These are phyloP conservation scores for Bombus fervidus DNA, from an alignment of 1,140 invertebrate genomes.

Conservation along the genomic window DNA sequence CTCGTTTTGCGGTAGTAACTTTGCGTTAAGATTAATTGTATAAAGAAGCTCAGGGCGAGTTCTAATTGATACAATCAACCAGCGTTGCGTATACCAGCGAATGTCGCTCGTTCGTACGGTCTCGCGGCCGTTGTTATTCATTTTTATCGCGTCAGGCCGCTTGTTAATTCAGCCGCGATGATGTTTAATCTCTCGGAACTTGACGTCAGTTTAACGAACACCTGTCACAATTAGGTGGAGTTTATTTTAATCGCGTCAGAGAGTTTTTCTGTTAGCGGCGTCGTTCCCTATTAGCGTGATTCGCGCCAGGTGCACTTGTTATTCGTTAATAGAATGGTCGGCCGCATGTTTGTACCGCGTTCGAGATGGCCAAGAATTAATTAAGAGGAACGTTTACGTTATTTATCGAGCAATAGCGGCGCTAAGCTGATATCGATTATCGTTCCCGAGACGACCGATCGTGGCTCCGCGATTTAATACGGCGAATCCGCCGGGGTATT, in stretches of 20 bases:
- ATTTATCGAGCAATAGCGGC: constrained; percentile 23
- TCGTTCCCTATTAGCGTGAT: constrained; percentile 37
- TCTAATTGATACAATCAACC: constrained; percentile 64
- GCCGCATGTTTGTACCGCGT: neutral
- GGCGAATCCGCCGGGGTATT: neutral
- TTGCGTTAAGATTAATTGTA: constrained; percentile 59
- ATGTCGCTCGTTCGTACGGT: constrained; percentile 18
- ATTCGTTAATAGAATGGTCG: constrained; percentile 3
- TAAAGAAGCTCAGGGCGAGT: constrained; percentile 47
- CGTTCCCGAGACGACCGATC: neutral
- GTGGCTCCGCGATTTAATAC: neutral
- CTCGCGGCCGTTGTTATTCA: constrained; percentile 1
- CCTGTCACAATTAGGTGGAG: constrained; percentile 40
- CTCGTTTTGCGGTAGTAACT: constrained; percentile 42
- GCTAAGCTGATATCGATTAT: constrained; percentile 39
- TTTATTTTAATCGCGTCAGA: constrained; percentile 33
- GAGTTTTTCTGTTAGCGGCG: constrained; percentile 11
- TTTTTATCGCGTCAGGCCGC: neutral
- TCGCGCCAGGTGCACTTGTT: neutral
- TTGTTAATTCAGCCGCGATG: constrained; percentile 18
- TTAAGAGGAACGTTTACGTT: constrained; percentile 4
- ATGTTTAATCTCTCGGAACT: neutral
- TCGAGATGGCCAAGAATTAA: constrained; percentile 20
- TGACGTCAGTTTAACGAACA: neutral
- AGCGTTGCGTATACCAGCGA: neutral